A percentile compares a stretch with the other conserved stretches of the same genome.
phyloP scores from a whole-genome alignment of 2,113 vertebrate species.

The Pygathrix nemaeus region DNA sequence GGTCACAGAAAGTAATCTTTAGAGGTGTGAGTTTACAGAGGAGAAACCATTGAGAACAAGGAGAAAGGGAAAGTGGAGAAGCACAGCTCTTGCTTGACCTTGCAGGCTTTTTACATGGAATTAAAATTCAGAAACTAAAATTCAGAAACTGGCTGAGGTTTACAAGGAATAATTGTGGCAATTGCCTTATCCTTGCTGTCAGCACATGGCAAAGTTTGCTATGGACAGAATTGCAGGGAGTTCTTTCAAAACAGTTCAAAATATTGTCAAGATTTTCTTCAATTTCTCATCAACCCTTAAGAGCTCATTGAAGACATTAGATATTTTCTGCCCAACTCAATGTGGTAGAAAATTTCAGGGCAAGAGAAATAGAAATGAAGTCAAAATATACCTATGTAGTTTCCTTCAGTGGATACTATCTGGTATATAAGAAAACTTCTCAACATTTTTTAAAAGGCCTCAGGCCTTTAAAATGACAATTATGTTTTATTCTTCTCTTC shows the following conservation, averaged over 20 bases:
- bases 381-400: background rate
- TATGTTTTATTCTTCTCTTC: background rate
- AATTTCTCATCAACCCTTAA: background rate
- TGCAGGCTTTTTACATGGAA: background rate
- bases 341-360: background rate
- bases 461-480: background rate
- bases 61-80: background rate
- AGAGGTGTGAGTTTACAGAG: too few species aligned
- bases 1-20: background rate
- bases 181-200: background rate
- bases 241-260: constrained; percentile 7
- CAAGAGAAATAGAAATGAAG: background rate
- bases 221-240: background rate
- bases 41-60: background rate
- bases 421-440: background rate
- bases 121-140: background rate
- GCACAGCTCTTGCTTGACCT: background rate
- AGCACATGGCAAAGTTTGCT: background rate
- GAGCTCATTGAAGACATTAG: background rate
- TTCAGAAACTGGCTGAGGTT: background rate
- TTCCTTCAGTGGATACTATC: background rate
- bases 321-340: background rate
- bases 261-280: background rate
- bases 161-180: background rate
- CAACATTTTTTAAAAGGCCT: background rate